Evolutionary conservation across 2,113 vertebrate species (phyloP), one percentile per base, ranked within the genome.

Genomic region (Sylvietta virens): DNA sequence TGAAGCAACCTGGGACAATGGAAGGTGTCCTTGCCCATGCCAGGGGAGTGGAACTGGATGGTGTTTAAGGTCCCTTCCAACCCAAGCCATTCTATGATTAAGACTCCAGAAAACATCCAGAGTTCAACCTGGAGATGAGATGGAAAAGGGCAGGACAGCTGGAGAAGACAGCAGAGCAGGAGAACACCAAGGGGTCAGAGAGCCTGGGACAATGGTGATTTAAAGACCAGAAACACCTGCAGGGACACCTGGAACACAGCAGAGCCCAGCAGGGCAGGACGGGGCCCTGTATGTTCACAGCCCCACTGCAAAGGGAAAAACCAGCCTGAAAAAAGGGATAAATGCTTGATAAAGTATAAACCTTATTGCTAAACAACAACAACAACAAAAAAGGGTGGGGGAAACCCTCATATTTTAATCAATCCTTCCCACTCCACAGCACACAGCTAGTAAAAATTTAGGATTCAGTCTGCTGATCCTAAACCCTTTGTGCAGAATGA

Each of bases 211-310:
- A 50, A 4, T 6, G 20, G 21, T 44, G 35, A 56, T 30, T 39
- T 67, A 39, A 39, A 69, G 31, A 69, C 13, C 35, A 44, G 22
- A 40, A 65, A 51, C 30, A 53, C 4, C 30, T 85, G 17, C 35
- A 44, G 21, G 4, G 15, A 53, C 30, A 40, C 42, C 30, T 12
- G 7, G n/a, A 58, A 3, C 22, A 35, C 31, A 31, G 48, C 21
- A 65, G 39, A 66, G n/a, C 57, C 47, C 30, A 53, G 33, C 12
- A 45, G 23, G 24, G 31, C 22, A 51, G 23, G 26, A 64, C 1
- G 2, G 17, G 18, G 20, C 28, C 7, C 1, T 56, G 10, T 0
- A 0, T 5, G 20, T 12, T 44, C 69, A 44, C 65, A 71, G 71
- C 30, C 35, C 16, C 20, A 16, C 0, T 28, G 9, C 20, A 72